These are phyloP conservation scores for Tortricodes alternella DNA, from an alignment of 2,888 invertebrate species.

Conservation along the genomic window DNA sequence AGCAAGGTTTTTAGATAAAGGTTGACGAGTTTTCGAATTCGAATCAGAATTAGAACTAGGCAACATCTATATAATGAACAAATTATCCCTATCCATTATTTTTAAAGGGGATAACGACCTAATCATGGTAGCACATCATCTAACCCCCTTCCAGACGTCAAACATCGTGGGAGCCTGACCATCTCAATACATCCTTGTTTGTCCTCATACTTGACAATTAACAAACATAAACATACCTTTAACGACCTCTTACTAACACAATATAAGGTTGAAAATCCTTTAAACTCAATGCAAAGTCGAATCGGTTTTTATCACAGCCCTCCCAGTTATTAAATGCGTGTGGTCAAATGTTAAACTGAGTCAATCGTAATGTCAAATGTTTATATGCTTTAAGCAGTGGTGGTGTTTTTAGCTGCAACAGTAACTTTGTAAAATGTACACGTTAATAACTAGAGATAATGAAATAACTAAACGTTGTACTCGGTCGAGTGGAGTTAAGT, in stretches of 20 bases:
- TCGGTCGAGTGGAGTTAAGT: constrained; percentile 22
- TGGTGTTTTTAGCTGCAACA: background rate
- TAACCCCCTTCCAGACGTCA: constrained; percentile 36
- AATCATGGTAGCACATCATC: constrained; percentile 20
- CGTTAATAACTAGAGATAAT: constrained; percentile 46
- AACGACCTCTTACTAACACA: background rate
- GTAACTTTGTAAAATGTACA: constrained; percentile 33
- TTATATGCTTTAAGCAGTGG: background rate
- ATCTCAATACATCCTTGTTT: constrained; percentile 62
- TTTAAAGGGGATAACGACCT: constrained; percentile 9
- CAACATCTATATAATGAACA: too few species aligned
- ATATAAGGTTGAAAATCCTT: background rate
- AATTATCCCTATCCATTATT: background rate
- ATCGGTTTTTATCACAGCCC: background rate
- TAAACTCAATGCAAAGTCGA: background rate
- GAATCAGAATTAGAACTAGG: too few species aligned
- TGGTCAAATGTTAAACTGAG: background rate
- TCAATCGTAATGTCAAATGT: background rate
- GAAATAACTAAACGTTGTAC: constrained; percentile 13
- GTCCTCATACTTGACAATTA: constrained; percentile 42
- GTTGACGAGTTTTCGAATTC: too few species aligned
- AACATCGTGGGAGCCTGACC: constrained; percentile 72
- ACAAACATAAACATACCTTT: constrained; percentile 14
- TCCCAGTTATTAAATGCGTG: constrained; percentile 5
- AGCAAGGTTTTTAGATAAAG: too few species aligned